phyloP scores from a whole-genome alignment of 2,797 vertebrate genomes.

The Spea hammondii region DNA sequence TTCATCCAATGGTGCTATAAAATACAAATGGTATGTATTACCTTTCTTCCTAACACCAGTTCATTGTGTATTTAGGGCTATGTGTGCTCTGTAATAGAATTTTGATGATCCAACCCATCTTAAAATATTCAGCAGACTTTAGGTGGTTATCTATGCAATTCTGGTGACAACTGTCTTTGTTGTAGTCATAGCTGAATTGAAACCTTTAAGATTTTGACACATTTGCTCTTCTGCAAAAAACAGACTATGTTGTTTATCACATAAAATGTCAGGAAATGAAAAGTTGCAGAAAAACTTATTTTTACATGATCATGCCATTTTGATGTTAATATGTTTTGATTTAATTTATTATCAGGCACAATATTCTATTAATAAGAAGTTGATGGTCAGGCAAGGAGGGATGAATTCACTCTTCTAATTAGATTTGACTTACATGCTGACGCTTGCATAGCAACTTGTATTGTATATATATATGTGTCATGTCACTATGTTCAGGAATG shows the following conservation, averaged over 20 bases:
- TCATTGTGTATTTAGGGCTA: not conserved
- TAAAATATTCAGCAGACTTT: conserved; percentile 4
- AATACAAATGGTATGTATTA: too few species aligned
- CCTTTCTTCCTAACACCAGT: too few species aligned
- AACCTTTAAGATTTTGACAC: conserved; percentile 34
- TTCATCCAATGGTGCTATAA: too few species aligned
- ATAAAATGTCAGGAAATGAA: not conserved
- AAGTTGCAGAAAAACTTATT: conserved; percentile 16
- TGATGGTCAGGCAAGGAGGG: too few species aligned
- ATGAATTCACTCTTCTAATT: too few species aligned
- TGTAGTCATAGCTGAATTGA: conserved; percentile 13
- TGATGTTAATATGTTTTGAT: not conserved
- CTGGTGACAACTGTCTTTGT: conserved; percentile 11
- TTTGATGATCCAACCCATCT: conserved; percentile 25
- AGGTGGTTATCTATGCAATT: conserved; percentile 14
- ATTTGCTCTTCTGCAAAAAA: conserved; percentile 2
- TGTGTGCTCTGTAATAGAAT: conserved; percentile 5
- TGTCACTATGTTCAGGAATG: too few species aligned
- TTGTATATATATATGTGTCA: too few species aligned
- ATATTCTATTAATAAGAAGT: too few species aligned
- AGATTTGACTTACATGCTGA: too few species aligned
- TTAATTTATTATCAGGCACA: not conserved
- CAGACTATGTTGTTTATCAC: conserved; percentile 3
- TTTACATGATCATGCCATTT: not conserved
- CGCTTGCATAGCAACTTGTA: too few species aligned